Conservation (phyloP, 2,113 vertebrate genomes). For the Mixornis gularis region DNA sequence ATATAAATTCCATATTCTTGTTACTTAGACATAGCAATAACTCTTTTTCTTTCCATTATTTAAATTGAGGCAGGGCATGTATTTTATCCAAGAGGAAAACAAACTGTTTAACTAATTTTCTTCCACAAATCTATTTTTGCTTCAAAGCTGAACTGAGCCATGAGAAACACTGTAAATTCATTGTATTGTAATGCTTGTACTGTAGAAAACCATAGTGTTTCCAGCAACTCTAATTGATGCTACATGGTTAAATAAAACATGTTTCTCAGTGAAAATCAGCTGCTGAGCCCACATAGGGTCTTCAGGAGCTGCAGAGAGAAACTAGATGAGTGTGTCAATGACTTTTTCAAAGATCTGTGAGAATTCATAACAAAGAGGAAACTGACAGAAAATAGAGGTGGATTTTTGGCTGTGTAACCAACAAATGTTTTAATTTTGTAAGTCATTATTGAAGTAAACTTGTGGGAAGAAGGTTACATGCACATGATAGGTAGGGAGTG, state of each 20-base stretch:
- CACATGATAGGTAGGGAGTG: fast-evolving
- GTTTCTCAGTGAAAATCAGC: not conserved
- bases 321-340: not conserved
- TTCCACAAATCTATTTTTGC: not conserved
- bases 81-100: not conserved
- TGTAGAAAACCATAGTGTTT: not conserved
- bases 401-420: not conserved
- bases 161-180: not conserved
- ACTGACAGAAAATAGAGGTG: not conserved
- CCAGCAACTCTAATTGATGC: not conserved
- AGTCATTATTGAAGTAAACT: not conserved
- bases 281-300: not conserved
- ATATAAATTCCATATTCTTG: not conserved
- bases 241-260: not conserved
- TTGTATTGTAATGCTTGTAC: not conserved
- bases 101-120: not conserved
- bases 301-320: not conserved
- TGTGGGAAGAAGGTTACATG: not conserved
- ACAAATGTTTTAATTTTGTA: not conserved
- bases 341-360: not conserved
- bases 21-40: not conserved
- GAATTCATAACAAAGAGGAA: not conserved
- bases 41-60: not conserved
- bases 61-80: not conserved
- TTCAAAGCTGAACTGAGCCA: not conserved